These are phyloP conservation scores for Theocolax elegans DNA, from an alignment of 1,140 invertebrate genomes.

Conservation along the genomic window DNA sequence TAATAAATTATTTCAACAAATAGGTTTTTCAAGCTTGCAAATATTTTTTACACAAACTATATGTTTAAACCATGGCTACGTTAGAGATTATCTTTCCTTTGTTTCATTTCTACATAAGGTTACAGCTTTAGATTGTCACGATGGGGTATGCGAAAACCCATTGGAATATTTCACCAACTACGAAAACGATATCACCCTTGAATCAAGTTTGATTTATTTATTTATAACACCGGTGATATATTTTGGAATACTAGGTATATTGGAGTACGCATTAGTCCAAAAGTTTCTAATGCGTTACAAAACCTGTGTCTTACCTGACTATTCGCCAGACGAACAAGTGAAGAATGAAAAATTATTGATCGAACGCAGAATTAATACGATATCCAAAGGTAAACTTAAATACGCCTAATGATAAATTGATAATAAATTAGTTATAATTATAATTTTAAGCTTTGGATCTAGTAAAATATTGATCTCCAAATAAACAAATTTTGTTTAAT, in stretches of 20 bases:
- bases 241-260: conserved; percentile 51
- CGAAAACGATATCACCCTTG: conserved; percentile 50
- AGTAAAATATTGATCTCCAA: neutral
- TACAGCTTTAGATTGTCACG: conserved; percentile 50
- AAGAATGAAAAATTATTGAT: conserved; percentile 56
- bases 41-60: no score
- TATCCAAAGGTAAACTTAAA: conserved; percentile 49
- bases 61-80: neutral
- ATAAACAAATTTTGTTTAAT: no score
- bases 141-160: conserved; percentile 53
- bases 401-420: no score
- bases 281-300: conserved; percentile 45
- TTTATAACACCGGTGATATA: conserved; percentile 54
- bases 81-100: neutral
- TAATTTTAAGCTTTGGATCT: neutral
- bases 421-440: no score
- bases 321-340: conserved; percentile 58
- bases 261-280: conserved; percentile 54
- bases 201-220: conserved; percentile 54
- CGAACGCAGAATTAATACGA: conserved; percentile 14
- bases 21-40: no score
- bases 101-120: neutral
- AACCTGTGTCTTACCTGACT: conserved; percentile 33
- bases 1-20: no score
- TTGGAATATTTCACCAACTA: conserved; percentile 54